Evolutionary conservation across 2,888 invertebrate genomes (phyloP), one percentile per base, ranked within the genome.

Genomic region (Euproctis similis): DNA sequence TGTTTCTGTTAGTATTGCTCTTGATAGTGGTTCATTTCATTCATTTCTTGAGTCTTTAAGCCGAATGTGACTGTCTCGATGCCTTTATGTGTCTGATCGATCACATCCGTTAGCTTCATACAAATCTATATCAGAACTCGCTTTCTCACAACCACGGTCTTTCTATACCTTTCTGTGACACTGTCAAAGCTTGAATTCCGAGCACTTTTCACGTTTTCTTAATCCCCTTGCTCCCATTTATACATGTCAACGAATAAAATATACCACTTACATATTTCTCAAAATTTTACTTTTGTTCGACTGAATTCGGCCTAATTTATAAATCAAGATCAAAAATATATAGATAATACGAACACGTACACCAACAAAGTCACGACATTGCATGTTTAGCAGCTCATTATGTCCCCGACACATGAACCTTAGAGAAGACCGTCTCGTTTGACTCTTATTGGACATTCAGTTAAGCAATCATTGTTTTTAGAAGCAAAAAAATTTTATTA

Each of bases 311-410:
- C 72, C 69, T 50, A 55, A 63, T 21, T 53, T 53, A 4, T 4
- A 55, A 56, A 50, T 49, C 46, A 51, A 46, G 42, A 14, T 6
- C 6, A 40, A 47, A 49, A 44, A 53, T 20, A 19, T 42, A 38
- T 23, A 40, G 40, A 54, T 46, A 59, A 68, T n/a, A 19, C 8
- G n/a, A 21, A 76, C 77, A 77, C 70, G 55, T 68, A 75, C 76
- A 75, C 74, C 62, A 45, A 71, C 55, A 51, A 48, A 65, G 67
- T 74, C 81, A 80, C 78, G 74, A 76, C 82, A 82, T 80, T 82
- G 82, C 82, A 82, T 82, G 82, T 73, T 75, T 82, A 82, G 81
- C 72, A 65, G 72, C 72, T 80, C 81, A 82, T 78, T 61, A 68
- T 59, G 67, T 66, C 71, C 81, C 78, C 75, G 76, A 76, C 80